A percentile compares a stretch with the other conserved stretches of the same genome.
phyloP scores from a whole-genome alignment of 2,888 invertebrate species.

The Apamea anceps region DNA sequence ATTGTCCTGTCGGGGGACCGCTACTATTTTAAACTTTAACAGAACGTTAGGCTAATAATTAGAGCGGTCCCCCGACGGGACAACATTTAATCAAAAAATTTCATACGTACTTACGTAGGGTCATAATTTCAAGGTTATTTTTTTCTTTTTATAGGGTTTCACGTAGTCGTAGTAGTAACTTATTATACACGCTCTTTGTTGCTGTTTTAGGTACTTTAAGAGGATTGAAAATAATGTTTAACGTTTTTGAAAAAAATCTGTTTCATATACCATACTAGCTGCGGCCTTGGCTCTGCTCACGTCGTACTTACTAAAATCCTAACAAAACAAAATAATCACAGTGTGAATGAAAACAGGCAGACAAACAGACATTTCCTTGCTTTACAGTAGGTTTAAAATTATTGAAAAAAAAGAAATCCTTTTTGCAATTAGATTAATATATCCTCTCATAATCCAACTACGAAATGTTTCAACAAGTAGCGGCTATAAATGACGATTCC shows the following conservation, averaged over 20 bases:
- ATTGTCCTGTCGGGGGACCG: too few relatives aligned
- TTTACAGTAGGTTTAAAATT: not conserved
- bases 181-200: constrained; percentile 18
- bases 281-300: not conserved
- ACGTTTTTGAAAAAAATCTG: not conserved
- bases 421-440: constrained; percentile 2
- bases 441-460: not conserved
- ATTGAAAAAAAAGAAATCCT: not conserved
- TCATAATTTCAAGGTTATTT: too few relatives aligned
- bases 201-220: constrained; percentile 11
- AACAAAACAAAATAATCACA: not conserved
- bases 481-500: constrained; percentile 73
- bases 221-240: not conserved
- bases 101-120: too few relatives aligned
- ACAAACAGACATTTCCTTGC: not conserved
- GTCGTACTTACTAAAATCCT: not conserved
- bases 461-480: constrained; percentile 46
- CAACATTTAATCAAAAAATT: too few relatives aligned
- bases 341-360: not conserved
- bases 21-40: too few relatives aligned
- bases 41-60: too few relatives aligned
- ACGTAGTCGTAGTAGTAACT: too few relatives aligned
- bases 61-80: too few relatives aligned
- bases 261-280: not conserved
- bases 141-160: too few relatives aligned